Base-by-base conservation (phyloP, 2,888 invertebrate species). In the Drosophila borborema region DNA sequence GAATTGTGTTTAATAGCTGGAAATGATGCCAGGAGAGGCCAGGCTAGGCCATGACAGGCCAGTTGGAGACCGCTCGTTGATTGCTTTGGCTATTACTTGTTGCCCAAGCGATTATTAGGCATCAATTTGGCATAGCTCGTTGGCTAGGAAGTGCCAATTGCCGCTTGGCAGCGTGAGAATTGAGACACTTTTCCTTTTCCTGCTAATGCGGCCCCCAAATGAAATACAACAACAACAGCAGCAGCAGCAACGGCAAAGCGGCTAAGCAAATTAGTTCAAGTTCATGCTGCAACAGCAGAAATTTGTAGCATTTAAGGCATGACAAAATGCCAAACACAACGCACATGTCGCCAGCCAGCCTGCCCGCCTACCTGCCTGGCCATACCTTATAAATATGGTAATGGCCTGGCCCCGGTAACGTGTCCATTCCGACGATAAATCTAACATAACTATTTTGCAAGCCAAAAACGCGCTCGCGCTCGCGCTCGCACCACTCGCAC, bases 1-100 rank as follows among this genome's bases (percentile, higher is more conserved):
- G 82, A 86, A 89, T 88, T 88, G 86, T 79, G 90, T 72, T 86
- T 89, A 86, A 86, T 89, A 81, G 90, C 82, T 86, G 90, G 88
- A 89, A 89, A 87, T 80, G 86, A 85, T 85, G 85, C 71, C 89
- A 81, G 81, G 56, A 46, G 49, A 79, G 81, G 55, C 51, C 41
- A 38, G 10, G 10, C 10, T 8, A 12, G 38, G 34, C 51, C 51
- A 34, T 14, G 51, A 31, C 48, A 16, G 43, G 61, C 54, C 49
- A 49, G 31, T 45, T 58, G 48, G 36, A 69, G 41, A 56, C 36
- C 46, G 59, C 71, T 71, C n/a, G 66, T 31, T 61, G 55, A 74
- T 78, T 78, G 79, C 64, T 51, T 43, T 61, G 62, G 70, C 73
- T 64, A 77, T 82, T 80, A 74, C 76, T 59, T 59, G 77, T 82